Evolutionary conservation across 2,888 invertebrate species (phyloP).

Genomic region (Melieria picta): DNA sequence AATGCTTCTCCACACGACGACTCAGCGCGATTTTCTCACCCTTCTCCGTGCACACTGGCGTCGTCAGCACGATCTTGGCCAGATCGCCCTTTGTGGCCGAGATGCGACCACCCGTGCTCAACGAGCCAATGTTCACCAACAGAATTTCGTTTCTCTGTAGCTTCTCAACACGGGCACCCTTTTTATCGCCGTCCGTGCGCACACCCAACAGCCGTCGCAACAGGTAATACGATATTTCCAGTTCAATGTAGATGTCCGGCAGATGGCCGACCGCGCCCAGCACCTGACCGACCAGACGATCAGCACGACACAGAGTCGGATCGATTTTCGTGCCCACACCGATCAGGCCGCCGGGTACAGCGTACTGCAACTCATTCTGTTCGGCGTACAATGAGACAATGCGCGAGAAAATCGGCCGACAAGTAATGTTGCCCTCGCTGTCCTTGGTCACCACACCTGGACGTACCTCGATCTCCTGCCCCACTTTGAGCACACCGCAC

Average conservation of each 20-base stretch:
- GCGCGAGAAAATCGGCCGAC: slow-evolving; percentile 94
- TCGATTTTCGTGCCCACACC: slow-evolving; percentile 99
- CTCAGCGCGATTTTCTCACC: slow-evolving; percentile 99
- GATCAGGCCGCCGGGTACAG: slow-evolving; percentile 99
- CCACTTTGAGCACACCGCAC: slow-evolving; percentile 94
- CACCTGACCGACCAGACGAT: slow-evolving; percentile 97
- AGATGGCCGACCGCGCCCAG: slow-evolving; percentile 96
- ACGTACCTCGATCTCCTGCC: slow-evolving; percentile 98
- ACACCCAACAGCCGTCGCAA: slow-evolving; percentile 96
- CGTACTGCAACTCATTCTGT: slow-evolving; percentile 97
- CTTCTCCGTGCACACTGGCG: slow-evolving; percentile 98
- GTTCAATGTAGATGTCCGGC: slow-evolving; percentile 96
- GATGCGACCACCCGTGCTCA: slow-evolving; percentile 97
- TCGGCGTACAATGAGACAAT: slow-evolving; percentile 98
- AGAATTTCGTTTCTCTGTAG: slow-evolving; percentile 89
- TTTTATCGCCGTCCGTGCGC: slow-evolving; percentile 98
- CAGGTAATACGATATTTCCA: slow-evolving; percentile 98
- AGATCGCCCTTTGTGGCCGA: slow-evolving; percentile 95
- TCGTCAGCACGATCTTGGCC: slow-evolving; percentile 95
- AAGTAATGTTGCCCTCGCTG: slow-evolving; percentile 93
- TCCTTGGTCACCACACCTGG: slow-evolving; percentile 98
- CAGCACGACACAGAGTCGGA: slow-evolving; percentile 97
- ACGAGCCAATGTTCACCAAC: slow-evolving; percentile 97
- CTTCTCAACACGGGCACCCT: slow-evolving; percentile 97
- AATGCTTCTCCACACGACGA: slow-evolving; percentile 98